phyloP scores from a whole-genome alignment of 2,888 invertebrate genomes.

The Hydraecia micacea region DNA sequence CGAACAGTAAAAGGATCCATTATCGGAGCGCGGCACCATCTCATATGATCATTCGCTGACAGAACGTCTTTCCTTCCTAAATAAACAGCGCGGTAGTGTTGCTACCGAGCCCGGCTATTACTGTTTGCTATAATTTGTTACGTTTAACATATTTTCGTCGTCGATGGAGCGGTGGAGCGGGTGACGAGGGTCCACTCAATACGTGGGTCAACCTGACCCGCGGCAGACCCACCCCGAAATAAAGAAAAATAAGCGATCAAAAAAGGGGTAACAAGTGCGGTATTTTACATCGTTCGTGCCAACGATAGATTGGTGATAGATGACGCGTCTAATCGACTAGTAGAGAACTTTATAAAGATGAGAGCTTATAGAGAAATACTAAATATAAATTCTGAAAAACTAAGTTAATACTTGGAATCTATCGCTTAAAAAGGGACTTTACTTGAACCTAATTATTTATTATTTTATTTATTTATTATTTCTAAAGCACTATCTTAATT shows the following conservation, averaged over 20 bases:
- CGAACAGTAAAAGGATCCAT: constrained; percentile 9
- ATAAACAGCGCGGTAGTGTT: constrained; percentile 3
- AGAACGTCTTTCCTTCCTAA: constrained; percentile 20
- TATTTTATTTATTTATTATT: no score
- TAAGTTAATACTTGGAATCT: not conserved
- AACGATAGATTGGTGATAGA: constrained; percentile 46
- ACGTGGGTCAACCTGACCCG: not conserved
- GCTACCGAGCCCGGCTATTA: not conserved
- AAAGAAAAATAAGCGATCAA: constrained; percentile 50
- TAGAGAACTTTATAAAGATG: not conserved
- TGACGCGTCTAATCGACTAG: constrained; percentile 28
- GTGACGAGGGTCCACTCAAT: constrained; percentile 56
- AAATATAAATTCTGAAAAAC: constrained; percentile 8
- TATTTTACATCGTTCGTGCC: constrained; percentile 13
- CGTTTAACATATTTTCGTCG: constrained; percentile 46
- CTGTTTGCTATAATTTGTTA: constrained; percentile 50
- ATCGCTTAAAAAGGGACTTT: not conserved
- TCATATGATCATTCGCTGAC: constrained; percentile 2
- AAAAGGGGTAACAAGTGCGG: constrained; percentile 44
- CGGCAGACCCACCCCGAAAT: constrained; percentile 17
- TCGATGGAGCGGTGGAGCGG: constrained; percentile 5
- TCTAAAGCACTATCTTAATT: no score
- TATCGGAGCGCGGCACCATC: constrained; percentile 19
- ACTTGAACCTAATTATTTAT: not conserved
- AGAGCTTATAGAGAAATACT: not conserved